Conservation (phyloP, 2,113 vertebrate species). For the Leptosomus discolor region DNA sequence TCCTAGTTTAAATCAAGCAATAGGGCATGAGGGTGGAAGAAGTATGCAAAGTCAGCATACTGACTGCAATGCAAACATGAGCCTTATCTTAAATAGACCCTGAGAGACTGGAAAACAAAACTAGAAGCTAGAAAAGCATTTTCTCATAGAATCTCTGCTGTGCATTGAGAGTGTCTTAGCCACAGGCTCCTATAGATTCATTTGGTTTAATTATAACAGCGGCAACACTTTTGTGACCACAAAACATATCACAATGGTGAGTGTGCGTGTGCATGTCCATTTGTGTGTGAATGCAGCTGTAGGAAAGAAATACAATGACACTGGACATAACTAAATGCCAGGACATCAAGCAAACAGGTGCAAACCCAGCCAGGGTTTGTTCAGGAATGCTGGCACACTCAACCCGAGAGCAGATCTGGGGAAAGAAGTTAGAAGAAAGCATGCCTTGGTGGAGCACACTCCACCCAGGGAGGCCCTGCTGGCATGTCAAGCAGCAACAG, state of each 20-base stretch:
- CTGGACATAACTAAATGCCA: neutral
- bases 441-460: neutral
- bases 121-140: neutral
- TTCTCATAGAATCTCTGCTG: neutral
- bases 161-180: neutral
- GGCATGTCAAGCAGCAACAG: neutral
- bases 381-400: neutral
- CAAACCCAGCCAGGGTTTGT: neutral
- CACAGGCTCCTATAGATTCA: neutral
- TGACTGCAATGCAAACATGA: neutral
- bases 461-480: neutral
- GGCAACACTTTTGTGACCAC: neutral
- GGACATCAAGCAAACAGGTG: neutral
- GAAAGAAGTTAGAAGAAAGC: neutral
- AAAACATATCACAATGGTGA: neutral
- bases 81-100: constrained; percentile 13
- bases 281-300: neutral
- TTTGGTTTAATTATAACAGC: neutral
- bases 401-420: neutral
- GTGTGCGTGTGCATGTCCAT: neutral
- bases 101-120: neutral
- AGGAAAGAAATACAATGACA: neutral
- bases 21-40: neutral
- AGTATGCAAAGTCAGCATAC: constrained; percentile 27
- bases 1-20: neutral